These are phyloP conservation scores for Fragum fragum DNA, from an alignment of 2,888 invertebrate species.

Conservation along the genomic window DNA sequence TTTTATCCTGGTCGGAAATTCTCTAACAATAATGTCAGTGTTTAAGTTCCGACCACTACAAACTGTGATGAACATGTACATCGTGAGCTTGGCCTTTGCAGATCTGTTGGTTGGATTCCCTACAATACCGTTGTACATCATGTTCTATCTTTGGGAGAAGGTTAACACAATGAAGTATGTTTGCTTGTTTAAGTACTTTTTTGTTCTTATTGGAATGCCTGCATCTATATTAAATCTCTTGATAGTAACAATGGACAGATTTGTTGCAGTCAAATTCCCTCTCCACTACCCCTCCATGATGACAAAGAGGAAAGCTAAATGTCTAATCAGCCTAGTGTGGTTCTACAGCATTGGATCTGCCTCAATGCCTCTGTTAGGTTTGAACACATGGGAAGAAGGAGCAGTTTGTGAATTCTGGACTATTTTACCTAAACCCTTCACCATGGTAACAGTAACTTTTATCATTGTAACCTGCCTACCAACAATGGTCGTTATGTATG, in stretches of 20 bases:
- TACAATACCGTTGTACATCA: conserved; percentile 66
- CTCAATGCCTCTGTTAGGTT: conserved; percentile 53
- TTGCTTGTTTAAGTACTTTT: conserved; percentile 65
- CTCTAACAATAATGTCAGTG: conserved; percentile 64
- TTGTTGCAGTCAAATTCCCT: conserved; percentile 67
- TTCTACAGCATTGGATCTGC: conserved; percentile 57
- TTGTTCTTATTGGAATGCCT: conserved; percentile 59
- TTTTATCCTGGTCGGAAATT: conserved; percentile 65
- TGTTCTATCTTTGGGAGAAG: conserved; percentile 53
- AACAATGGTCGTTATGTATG: conserved; percentile 44
- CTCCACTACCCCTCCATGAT: conserved; percentile 56
- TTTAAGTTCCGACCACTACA: conserved; percentile 62
- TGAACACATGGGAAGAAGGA: conserved; percentile 49
- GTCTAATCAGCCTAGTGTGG: conserved; percentile 59
- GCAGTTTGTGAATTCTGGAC: conserved; percentile 64
- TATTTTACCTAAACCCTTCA: conserved; percentile 61
- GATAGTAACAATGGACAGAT: conserved; percentile 67
- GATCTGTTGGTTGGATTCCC: conserved; percentile 67
- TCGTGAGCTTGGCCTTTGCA: conserved; percentile 66
- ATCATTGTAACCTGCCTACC: conserved; percentile 48
- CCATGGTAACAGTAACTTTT: conserved; percentile 56
- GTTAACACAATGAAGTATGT: conserved; percentile 46
- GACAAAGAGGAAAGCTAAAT: conserved; percentile 50
- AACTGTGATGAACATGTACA: conserved; percentile 63
- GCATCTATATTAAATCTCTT: conserved; percentile 67